Evolutionary conservation across 2,797 vertebrate genomes (phyloP).

Genomic region (Syngnathus acus): DNA sequence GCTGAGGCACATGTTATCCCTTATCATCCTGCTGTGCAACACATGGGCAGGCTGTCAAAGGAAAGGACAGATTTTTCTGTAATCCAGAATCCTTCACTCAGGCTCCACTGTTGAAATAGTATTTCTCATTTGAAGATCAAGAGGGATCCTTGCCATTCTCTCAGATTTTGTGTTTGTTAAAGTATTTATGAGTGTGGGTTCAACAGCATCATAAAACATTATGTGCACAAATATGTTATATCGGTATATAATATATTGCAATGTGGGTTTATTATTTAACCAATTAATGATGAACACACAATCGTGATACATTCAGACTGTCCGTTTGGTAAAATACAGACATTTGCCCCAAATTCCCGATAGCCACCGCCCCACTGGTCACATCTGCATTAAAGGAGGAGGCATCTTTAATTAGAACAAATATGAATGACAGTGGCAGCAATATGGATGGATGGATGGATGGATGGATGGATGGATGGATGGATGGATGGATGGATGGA

Average conservation of each 20-base stretch:
- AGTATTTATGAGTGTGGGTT: neutral
- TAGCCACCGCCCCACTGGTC: no score
- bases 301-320: no score
- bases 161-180: neutral
- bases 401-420: neutral
- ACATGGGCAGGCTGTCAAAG: no score
- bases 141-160: neutral
- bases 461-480: no score
- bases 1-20: constrained; percentile 22
- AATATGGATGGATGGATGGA: neutral
- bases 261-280: neutral
- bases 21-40: constrained; percentile 26
- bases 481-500: no score
- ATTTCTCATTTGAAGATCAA: neutral
- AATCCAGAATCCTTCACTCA: neutral
- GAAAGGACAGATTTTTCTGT: neutral
- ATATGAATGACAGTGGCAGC: neutral
- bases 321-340: no score
- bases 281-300: neutral
- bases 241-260: neutral
- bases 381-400: neutral
- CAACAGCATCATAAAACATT: neutral
- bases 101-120: neutral
- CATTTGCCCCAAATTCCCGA: no score
- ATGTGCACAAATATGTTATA: neutral